A percentile compares a stretch with the other conserved stretches of the same genome.
phyloP scores from a whole-genome alignment of 92 coral and sea anemone species.

The Porites rus region DNA sequence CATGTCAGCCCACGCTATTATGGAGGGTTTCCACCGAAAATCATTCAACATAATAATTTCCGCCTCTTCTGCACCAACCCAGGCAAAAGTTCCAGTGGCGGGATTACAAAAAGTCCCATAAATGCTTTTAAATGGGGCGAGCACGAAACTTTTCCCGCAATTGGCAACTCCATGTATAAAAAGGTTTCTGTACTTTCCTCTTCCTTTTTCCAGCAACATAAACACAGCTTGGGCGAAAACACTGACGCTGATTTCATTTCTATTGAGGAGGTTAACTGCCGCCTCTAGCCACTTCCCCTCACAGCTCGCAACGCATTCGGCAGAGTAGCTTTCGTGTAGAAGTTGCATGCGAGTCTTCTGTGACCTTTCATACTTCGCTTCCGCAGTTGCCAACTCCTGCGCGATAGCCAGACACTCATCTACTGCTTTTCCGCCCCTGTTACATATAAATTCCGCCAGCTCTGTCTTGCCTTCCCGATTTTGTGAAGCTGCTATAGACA shows the following conservation, averaged over 20 bases:
- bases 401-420: slow-evolving; percentile 25
- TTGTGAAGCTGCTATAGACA: slow-evolving; percentile 30
- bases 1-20: too few relatives aligned
- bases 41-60: slow-evolving; percentile 56
- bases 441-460: slow-evolving; percentile 31
- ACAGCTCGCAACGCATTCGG: not conserved
- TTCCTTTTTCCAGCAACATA: slow-evolving; percentile 19
- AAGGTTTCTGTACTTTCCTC: slow-evolving; percentile 60
- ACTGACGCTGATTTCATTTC: slow-evolving; percentile 7
- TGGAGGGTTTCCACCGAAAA: slow-evolving; percentile 51
- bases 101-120: slow-evolving; percentile 44
- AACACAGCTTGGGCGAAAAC: not conserved
- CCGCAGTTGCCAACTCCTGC: slow-evolving; percentile 7
- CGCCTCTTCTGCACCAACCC: slow-evolving; percentile 61
- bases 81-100: slow-evolving; percentile 61
- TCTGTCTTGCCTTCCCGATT: slow-evolving; percentile 47
- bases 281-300: slow-evolving; percentile 26
- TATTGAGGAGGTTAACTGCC: slow-evolving; percentile 12
- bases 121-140: slow-evolving; percentile 32
- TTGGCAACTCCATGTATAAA: slow-evolving; percentile 53
- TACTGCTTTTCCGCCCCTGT: slow-evolving; percentile 6
- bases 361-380: slow-evolving; percentile 1
- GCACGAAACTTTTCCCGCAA: slow-evolving; percentile 52
- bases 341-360: slow-evolving; percentile 11
- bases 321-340: not conserved